phyloP scores from a whole-genome alignment of 2,797 vertebrate species.

The Macrochelys suwanniensis region DNA sequence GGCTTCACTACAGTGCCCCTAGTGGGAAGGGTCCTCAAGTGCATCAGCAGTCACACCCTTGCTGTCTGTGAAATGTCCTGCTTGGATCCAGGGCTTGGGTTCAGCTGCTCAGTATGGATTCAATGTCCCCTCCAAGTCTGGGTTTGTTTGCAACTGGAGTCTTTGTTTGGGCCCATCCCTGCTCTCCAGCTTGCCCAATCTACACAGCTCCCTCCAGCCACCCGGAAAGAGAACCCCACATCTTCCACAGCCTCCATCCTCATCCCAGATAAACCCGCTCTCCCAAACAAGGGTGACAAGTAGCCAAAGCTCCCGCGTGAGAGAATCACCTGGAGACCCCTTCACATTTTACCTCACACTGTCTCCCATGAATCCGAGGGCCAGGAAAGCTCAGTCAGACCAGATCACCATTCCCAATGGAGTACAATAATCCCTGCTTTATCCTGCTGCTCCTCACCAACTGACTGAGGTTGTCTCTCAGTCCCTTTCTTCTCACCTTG shows the following conservation, averaged over 20 bases:
- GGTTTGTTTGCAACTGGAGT: not conserved
- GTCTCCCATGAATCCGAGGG: not conserved
- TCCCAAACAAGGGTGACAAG: not conserved
- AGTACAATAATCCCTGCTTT: not conserved
- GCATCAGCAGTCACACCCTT: not conserved
- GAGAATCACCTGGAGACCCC: not conserved
- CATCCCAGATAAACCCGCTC: not conserved
- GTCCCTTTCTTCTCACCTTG: not conserved
- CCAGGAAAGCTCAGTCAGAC: not conserved
- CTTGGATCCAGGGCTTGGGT: not conserved
- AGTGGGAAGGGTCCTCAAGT: not conserved
- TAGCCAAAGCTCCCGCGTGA: not conserved
- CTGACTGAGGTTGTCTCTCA: not conserved
- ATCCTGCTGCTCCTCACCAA: not conserved
- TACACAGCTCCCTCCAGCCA: not conserved
- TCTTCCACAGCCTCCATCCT: not conserved
- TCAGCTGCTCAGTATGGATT: not conserved
- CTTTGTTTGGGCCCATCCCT: not conserved
- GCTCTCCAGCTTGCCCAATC: not conserved
- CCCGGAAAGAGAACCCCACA: not conserved
- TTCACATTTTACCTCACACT: not conserved
- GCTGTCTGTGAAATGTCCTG: not conserved
- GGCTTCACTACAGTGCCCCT: not conserved
- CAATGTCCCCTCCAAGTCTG: not conserved
- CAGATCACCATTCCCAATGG: not conserved